A percentile compares a stretch with the other conserved stretches of the same genome.
These are phyloP conservation scores for Hermodice carunculata DNA, from an alignment of 2,888 invertebrate genomes.

Conservation along the genomic window DNA sequence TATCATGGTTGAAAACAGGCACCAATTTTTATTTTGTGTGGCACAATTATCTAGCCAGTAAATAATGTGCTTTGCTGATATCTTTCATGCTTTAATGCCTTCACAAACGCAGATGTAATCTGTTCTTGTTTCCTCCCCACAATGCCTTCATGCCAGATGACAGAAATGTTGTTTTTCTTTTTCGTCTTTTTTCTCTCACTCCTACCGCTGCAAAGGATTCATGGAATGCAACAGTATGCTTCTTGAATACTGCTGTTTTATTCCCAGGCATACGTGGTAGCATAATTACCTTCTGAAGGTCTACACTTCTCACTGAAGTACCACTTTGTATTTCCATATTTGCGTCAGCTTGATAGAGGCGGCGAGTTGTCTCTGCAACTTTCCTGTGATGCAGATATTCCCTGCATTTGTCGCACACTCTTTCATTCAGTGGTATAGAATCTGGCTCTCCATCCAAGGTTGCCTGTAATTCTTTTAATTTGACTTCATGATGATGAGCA, in stretches of 20 bases:
- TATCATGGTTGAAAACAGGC: constrained; percentile 15
- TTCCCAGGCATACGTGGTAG: constrained; percentile 23
- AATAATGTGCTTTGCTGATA: constrained; percentile 21
- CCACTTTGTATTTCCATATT: neutral
- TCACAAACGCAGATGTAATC: constrained; percentile 22
- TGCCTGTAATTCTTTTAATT: no score
- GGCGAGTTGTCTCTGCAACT: no score
- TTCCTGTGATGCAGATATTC: neutral
- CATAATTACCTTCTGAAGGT: constrained; percentile 36
- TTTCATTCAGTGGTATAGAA: no score
- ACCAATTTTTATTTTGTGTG: constrained; percentile 36
- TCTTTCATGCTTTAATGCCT: constrained; percentile 7
- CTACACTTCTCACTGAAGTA: constrained; percentile 19
- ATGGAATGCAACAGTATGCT: constrained; percentile 19
- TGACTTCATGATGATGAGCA: neutral
- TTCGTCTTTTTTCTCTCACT: no score
- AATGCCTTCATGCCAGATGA: constrained; percentile 30
- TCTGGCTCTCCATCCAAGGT: no score
- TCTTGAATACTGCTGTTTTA: constrained; percentile 24
- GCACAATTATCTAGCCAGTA: constrained; percentile 36
- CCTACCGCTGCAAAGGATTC: constrained; percentile 20
- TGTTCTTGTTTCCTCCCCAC: constrained; percentile 27
- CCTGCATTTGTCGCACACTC: no score
- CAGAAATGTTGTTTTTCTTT: constrained; percentile 19
- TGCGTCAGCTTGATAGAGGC: no score